Conservation (phyloP, 2,113 vertebrate species). For the Calcarius ornatus region DNA sequence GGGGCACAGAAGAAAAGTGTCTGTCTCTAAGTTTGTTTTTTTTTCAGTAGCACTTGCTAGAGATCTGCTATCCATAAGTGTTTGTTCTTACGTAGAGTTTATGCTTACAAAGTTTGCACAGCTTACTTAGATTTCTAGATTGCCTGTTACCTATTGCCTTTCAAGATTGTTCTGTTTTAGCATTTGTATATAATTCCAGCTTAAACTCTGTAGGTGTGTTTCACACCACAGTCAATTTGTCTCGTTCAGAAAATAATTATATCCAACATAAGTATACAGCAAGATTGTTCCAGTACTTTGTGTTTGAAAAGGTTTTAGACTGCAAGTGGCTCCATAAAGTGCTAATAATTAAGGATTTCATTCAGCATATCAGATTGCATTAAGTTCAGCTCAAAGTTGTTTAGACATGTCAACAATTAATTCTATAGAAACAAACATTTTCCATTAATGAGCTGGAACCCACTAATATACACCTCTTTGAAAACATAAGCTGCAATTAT, state of each 20-base stretch:
- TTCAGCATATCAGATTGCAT: not conserved
- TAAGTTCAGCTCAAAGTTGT: not conserved
- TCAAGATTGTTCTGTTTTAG: not conserved
- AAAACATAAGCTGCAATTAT: not conserved
- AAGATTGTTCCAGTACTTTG: not conserved
- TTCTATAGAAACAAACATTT: slow-evolving; percentile 13
- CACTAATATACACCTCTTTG: not conserved
- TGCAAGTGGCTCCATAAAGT: not conserved
- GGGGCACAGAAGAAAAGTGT: not conserved
- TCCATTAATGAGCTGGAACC: slow-evolving; percentile 6
- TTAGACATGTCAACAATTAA: slow-evolving; percentile 8
- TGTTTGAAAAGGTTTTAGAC: not conserved
- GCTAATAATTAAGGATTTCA: slow-evolving; percentile 19
- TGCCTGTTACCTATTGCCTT: not conserved
- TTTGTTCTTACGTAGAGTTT: not conserved
- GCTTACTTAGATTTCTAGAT: not conserved
- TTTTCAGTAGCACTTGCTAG: not conserved
- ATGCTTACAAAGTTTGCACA: not conserved
- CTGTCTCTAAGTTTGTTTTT: not conserved
- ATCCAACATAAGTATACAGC: not conserved
- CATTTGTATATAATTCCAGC: not conserved
- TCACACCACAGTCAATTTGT: not conserved
- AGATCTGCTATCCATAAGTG: not conserved
- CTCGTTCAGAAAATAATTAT: not conserved
- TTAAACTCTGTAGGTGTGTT: not conserved